Conservation (phyloP, 2,888 invertebrate species). For the Chydorus sphaericus region DNA sequence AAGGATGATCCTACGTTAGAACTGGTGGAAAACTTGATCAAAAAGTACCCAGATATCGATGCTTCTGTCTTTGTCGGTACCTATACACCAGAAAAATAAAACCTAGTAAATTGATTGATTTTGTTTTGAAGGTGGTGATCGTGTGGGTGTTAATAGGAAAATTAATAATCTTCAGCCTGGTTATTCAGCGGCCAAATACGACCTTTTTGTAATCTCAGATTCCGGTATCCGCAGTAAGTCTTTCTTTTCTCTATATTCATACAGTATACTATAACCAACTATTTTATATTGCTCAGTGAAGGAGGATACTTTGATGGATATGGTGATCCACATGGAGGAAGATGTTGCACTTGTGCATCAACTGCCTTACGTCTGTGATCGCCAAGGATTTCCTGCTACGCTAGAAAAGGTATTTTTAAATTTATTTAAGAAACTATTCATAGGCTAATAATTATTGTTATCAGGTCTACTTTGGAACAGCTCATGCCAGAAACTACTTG, state of each 20-base stretch:
- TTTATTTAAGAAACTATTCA: neutral
- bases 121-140: conserved; percentile 38
- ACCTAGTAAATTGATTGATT: neutral
- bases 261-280: neutral
- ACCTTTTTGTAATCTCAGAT: conserved; percentile 83
- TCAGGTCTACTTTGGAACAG: conserved; percentile 87
- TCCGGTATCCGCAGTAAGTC: conserved; percentile 72
- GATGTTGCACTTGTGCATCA: conserved; percentile 88
- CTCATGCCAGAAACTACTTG: conserved; percentile 88
- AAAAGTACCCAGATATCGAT: conserved; percentile 70
- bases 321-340: conserved; percentile 82
- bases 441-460: conserved; percentile 15
- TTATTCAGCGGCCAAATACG: conserved; percentile 76
- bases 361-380: conserved; percentile 91
- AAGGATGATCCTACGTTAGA: conserved; percentile 75
- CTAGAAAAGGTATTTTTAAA: conserved; percentile 65
- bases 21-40: conserved; percentile 62
- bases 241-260: neutral
- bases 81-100: no score
- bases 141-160: conserved; percentile 95
- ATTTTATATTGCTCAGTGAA: conserved; percentile 47
- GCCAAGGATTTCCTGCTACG: conserved; percentile 84
- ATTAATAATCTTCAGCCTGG: conserved; percentile 98
- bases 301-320: conserved; percentile 83
- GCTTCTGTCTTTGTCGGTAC: conserved; percentile 49